Conservation (phyloP, 2,888 invertebrate species). For the Conus canariensis region DNA sequence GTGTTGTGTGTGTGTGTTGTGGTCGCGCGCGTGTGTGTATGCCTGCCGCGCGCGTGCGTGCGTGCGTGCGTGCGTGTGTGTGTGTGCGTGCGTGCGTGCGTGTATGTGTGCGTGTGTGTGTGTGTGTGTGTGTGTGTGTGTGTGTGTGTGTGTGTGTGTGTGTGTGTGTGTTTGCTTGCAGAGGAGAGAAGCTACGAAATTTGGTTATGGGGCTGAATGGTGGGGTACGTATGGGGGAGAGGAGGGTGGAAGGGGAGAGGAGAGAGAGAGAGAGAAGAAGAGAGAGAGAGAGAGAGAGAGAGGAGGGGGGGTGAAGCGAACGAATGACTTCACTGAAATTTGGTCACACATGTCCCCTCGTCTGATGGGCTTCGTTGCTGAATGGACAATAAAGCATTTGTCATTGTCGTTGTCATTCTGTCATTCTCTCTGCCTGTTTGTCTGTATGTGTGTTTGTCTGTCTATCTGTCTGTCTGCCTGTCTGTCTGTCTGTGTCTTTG, state of each 20-base stretch:
- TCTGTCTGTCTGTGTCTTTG: not conserved
- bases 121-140: not conserved
- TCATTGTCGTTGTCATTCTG: not conserved
- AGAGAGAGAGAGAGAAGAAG: too few relatives aligned
- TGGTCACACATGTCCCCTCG: not conserved
- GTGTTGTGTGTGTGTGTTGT: constrained; percentile 21
- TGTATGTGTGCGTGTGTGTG: not conserved
- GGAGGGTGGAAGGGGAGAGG: too few relatives aligned
- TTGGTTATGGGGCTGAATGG: too few relatives aligned
- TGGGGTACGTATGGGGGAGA: too few relatives aligned
- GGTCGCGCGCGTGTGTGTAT: not conserved
- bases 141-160: not conserved
- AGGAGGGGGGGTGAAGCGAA: not conserved
- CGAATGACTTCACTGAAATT: not conserved
- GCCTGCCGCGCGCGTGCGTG: not conserved
- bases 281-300: too few relatives aligned
- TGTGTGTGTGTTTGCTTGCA: not conserved
- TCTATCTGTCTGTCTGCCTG: not conserved
- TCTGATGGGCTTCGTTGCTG: too few relatives aligned
- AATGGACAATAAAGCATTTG: too few relatives aligned
- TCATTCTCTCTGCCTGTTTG: not conserved
- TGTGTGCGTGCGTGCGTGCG: not conserved
- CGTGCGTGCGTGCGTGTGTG: not conserved
- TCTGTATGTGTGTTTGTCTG: not conserved
- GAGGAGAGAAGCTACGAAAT: too few relatives aligned